Percentiles rank a stretch among this genome's conserved stretches.
These are phyloP conservation scores for Bucco capensis DNA, from an alignment of 2,113 vertebrate species.

Conservation along the genomic window DNA sequence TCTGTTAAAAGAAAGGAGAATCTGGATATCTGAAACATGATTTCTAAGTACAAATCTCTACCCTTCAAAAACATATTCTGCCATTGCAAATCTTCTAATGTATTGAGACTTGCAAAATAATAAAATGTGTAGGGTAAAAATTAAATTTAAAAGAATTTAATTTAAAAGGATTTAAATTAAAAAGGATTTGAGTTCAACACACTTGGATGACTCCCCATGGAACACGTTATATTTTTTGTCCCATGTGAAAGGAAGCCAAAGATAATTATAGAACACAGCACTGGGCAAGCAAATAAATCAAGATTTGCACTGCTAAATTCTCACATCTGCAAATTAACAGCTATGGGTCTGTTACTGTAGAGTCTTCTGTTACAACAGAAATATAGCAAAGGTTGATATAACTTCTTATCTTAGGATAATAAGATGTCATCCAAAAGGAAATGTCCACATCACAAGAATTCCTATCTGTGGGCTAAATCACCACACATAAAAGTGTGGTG, in stretches of 20 bases:
- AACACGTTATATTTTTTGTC: background rate
- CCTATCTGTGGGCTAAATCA: background rate
- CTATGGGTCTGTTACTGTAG: background rate
- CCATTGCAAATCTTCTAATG: constrained; percentile 19
- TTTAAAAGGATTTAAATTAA: constrained; percentile 29
- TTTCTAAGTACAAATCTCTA: background rate
- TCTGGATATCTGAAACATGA: constrained; percentile 6
- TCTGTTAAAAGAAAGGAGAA: constrained; percentile 4
- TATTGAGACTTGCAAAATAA: background rate
- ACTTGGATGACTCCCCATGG: constrained; percentile 11
- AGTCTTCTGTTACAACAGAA: background rate
- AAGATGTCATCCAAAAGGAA: background rate
- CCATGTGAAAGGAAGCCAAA: constrained; percentile 34
- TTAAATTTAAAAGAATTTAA: constrained; percentile 22
- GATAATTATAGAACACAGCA: constrained; percentile 22
- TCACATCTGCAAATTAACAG: constrained; percentile 41
- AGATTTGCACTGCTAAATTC: background rate
- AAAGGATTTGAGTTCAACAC: constrained; percentile 16
- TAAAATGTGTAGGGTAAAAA: background rate
- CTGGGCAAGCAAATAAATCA: constrained; percentile 38
- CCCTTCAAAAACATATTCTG: constrained; percentile 1
- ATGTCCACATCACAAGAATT: background rate
- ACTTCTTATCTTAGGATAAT: background rate
- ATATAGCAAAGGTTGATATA: background rate
- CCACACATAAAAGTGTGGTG: background rate